Conservation (phyloP, 2,888 invertebrate genomes). For the Spilosoma lubricipeda region DNA sequence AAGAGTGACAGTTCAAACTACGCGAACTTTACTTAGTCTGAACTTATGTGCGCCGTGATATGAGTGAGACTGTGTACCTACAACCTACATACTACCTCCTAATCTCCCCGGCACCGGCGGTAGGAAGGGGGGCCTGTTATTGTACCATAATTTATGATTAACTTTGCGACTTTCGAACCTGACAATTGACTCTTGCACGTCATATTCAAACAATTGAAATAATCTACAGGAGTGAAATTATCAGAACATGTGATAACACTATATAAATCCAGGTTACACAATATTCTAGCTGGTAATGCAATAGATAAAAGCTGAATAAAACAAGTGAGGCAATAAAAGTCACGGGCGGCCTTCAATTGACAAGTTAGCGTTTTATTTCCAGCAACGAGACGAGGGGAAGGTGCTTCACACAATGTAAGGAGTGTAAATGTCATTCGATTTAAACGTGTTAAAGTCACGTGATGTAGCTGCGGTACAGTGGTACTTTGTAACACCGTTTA, state of each 20-base stretch:
- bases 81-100: neutral
- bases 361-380: neutral
- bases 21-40: constrained; percentile 1
- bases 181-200: neutral
- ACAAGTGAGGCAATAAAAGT: neutral
- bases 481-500: neutral
- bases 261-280: neutral
- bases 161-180: neutral
- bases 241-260: neutral
- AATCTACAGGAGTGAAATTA: neutral
- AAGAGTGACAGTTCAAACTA: constrained; percentile 2
- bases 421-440: neutral
- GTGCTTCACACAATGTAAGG: neutral
- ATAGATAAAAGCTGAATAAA: neutral
- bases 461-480: neutral
- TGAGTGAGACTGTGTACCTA: neutral
- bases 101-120: neutral
- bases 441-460: neutral
- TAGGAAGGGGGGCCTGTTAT: neutral
- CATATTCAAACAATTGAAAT: neutral
- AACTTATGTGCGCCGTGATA: constrained; percentile 3
- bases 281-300: neutral
- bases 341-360: neutral
- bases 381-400: neutral
- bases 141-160: neutral